These are phyloP conservation scores for Heliocidaris erythrogramma DNA, from an alignment of 35 echinoderm and acorn worm species.

Conservation along the genomic window DNA sequence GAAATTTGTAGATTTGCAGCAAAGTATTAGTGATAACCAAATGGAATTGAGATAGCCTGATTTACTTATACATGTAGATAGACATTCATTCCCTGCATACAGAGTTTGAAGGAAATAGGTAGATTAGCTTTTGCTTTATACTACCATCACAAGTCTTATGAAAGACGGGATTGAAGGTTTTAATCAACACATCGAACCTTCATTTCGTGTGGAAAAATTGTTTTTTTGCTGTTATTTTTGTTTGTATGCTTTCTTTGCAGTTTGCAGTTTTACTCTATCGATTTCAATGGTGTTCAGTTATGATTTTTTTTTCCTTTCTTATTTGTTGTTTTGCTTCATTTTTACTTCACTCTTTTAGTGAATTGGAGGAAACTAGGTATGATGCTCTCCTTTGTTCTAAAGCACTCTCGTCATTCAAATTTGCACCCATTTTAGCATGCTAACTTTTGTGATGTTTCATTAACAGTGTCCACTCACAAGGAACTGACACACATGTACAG, in stretches of 20 bases:
- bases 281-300: background rate
- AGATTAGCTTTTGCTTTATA: no score
- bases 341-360: background rate
- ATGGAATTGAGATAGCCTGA: no score
- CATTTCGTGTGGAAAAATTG: background rate
- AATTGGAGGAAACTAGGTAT: background rate
- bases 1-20: no score
- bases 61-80: no score
- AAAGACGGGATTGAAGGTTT: background rate
- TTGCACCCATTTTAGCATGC: background rate
- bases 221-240: background rate
- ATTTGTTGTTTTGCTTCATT: background rate
- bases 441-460: background rate
- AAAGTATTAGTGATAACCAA: no score
- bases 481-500: no score
- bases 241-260: background rate
- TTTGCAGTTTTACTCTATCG: background rate
- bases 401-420: background rate
- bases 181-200: background rate
- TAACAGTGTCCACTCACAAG: background rate
- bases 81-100: no score
- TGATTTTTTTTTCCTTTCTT: background rate
- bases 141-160: no score
- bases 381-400: background rate
- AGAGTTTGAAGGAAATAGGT: no score